Base-by-base conservation (phyloP, 2,888 invertebrate species). In the Glaucopsyche alexis region DNA sequence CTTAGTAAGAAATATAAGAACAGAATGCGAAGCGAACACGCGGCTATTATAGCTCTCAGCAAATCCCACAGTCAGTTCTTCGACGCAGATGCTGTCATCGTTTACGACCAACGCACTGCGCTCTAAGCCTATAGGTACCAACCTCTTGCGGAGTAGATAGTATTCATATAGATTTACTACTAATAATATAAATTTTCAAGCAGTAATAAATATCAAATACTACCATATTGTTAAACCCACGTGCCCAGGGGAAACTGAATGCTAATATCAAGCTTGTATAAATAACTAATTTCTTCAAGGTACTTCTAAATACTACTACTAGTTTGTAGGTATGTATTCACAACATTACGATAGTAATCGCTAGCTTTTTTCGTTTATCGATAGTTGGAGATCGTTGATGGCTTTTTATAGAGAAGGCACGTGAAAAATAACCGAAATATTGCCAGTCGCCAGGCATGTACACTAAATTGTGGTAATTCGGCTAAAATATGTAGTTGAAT, bases 1-100 rank as follows among this genome's bases (percentile, higher is more conserved):
- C 94, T 96, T 81, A 96, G 96, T 84, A 96, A 96, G 86, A 96
- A 96, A 84, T 94, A 96, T 82, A 96, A 96, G 91, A 96, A 96
- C 85, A 95, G 96, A 73, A 96, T 97, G 96, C 94, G 96, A 78
- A 96, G 95, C 85, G 96, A 96, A 83, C 96, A 96, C 89, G 96
- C 96, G 1, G 96, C 96, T 72, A 96, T 96, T 82, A 97, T 97
- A 79, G 97, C 97, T 29, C 93, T 96, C 77, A 93, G 92, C 84
- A 95, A 96, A 87, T 96, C 96, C n/a, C 94, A 95, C 81, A 95
- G 95, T 82, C 93, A 93, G 83, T 93, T 96, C 81, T 95, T 96
- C 74, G 95, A 95, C 85, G 96, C 96, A 75, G 96, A 96, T 87
- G 96, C 96, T 2, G 95, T 96, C 76, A 96, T 97, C 76, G 96